Conservation (phyloP, 2,113 vertebrate genomes). For the Thalassoma bifasciatum region DNA sequence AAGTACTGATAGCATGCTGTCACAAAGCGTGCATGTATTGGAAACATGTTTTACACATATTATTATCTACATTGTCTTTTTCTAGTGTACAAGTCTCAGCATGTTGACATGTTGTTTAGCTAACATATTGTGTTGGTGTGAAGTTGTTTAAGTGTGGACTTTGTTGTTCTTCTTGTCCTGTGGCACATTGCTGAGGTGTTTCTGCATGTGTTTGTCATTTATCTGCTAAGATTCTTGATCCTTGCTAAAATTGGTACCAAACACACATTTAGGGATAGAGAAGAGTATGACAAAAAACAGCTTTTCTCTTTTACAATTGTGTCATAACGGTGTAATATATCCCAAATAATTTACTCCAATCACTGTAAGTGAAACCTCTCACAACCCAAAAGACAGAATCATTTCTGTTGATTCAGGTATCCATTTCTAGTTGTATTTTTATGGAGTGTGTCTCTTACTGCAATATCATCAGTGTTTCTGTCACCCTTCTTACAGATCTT, state of each 20-base stretch:
- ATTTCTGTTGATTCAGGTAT: not conserved
- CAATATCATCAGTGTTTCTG: not conserved
- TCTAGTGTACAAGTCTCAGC: constrained; percentile 44
- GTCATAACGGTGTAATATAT: not conserved
- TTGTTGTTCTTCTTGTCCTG: constrained; percentile 7
- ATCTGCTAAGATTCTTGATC: constrained; percentile 1
- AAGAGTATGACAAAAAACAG: no score
- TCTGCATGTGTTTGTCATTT: not conserved
- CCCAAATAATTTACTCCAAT: no score
- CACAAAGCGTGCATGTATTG: constrained; percentile 15
- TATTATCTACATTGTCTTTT: constrained; percentile 27
- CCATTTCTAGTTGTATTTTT: not conserved
- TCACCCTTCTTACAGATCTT: not conserved
- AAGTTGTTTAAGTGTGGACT: not conserved
- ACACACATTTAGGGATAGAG: not conserved
- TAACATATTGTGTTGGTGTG: not conserved
- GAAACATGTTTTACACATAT: constrained; percentile 7
- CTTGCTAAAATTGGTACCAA: not conserved
- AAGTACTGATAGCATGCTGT: constrained; percentile 26
- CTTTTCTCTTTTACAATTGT: not conserved
- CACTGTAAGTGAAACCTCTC: not conserved
- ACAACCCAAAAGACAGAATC: not conserved
- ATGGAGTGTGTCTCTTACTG: not conserved
- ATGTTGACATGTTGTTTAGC: constrained; percentile 7
- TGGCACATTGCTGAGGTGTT: constrained; percentile 24